Evolutionary conservation across 2,888 invertebrate genomes (phyloP).

Genomic region (Didymodactylos carnosus): DNA sequence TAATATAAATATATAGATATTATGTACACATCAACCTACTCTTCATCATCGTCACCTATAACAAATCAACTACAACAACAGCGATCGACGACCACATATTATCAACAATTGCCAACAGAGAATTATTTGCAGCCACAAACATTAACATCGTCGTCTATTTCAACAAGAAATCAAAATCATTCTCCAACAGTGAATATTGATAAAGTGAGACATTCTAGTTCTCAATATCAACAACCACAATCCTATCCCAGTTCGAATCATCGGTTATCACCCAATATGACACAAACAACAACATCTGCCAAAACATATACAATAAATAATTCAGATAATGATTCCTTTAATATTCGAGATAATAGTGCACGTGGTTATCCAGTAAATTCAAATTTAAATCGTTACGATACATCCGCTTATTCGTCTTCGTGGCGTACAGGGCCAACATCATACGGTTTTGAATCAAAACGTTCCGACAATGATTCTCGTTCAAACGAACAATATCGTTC

Average conservation of each 20-base stretch:
- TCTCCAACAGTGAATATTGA: no score
- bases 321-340: background rate
- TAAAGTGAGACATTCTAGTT: no score
- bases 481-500: background rate
- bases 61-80: no score
- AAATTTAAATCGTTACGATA: background rate
- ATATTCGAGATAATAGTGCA: no score
- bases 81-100: no score
- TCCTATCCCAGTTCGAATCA: background rate
- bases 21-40: background rate
- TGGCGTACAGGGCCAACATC: no score
- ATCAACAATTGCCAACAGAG: no score
- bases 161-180: background rate
- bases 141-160: background rate
- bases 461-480: no score
- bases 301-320: background rate
- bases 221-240: background rate
- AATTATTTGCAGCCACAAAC: background rate
- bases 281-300: background rate
- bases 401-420: background rate
- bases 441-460: background rate
- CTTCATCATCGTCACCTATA: no score
- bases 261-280: no score
- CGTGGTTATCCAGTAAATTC: background rate
- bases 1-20: no score